phyloP scores from a whole-genome alignment of 2,888 invertebrate species.

The Drosophila neoperkinsi region DNA sequence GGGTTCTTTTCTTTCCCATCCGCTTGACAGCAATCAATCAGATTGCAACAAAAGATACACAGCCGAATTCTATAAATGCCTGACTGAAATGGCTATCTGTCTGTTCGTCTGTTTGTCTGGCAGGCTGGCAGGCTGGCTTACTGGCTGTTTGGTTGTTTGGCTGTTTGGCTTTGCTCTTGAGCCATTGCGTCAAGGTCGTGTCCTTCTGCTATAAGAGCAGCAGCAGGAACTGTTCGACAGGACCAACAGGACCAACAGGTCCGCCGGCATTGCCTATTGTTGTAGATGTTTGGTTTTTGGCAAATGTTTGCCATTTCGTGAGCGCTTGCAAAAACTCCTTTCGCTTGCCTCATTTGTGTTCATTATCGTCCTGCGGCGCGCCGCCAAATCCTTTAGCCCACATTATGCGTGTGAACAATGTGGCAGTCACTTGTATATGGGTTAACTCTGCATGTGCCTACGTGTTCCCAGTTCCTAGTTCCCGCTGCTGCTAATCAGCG shows the following conservation, averaged over 20 bases:
- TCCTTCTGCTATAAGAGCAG: constrained; percentile 53
- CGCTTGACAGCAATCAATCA: constrained; percentile 79
- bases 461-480: constrained; percentile 29
- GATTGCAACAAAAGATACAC: constrained; percentile 76
- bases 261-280: constrained; percentile 59
- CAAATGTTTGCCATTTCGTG: constrained; percentile 72
- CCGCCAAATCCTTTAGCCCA: constrained; percentile 77
- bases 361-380: constrained; percentile 80
- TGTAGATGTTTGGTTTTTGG: constrained; percentile 60
- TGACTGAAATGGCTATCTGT: constrained; percentile 22
- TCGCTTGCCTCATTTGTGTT: constrained; percentile 71
- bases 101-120: constrained; percentile 18
- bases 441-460: constrained; percentile 56
- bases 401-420: constrained; percentile 83
- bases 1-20: constrained; percentile 36
- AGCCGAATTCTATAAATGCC: constrained; percentile 68
- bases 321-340: constrained; percentile 69
- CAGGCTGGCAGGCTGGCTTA: constrained; percentile 20
- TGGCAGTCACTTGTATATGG: constrained; percentile 73
- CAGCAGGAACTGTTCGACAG: constrained; percentile 25
- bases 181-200: constrained; percentile 69
- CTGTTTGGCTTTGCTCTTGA: constrained; percentile 49
- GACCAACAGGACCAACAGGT: constrained; percentile 77
- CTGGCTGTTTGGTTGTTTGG: background rate
- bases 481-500: constrained; percentile 71